These are phyloP conservation scores for Lemur catta DNA, from an alignment of 2,797 vertebrate genomes.

Conservation along the genomic window DNA sequence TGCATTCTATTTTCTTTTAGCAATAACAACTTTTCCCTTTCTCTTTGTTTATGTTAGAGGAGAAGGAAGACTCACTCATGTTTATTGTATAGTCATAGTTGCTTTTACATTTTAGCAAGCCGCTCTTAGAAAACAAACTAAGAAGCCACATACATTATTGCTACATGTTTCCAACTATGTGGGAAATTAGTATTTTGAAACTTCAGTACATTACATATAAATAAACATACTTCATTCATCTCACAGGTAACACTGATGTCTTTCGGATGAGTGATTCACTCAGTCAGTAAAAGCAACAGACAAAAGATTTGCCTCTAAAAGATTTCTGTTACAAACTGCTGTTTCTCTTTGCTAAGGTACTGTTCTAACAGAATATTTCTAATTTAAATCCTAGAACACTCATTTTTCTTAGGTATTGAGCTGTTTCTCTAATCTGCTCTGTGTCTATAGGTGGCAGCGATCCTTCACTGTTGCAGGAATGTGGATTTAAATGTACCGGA, in stretches of 20 bases:
- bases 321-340: slow-evolving; percentile 11
- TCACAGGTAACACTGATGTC: slow-evolving; percentile 36
- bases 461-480: slow-evolving; percentile 70
- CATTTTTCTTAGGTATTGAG: slow-evolving; percentile 20
- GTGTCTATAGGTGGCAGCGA: slow-evolving; percentile 82
- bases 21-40: background rate
- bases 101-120: slow-evolving; percentile 42
- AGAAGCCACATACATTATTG: slow-evolving; percentile 29
- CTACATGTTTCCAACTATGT: slow-evolving; percentile 63
- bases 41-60: slow-evolving; percentile 28
- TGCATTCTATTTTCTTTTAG: background rate
- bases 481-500: background rate
- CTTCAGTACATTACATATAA: slow-evolving; percentile 45
- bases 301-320: slow-evolving; percentile 55
- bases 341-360: slow-evolving; percentile 46
- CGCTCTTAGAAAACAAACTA: slow-evolving; percentile 58
- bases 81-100: slow-evolving; percentile 19
- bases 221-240: slow-evolving; percentile 54
- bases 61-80: background rate
- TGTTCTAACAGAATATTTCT: slow-evolving; percentile 65
- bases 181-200: slow-evolving; percentile 73
- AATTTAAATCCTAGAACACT: slow-evolving; percentile 59
- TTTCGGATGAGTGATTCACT: slow-evolving; percentile 65
- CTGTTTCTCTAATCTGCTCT: slow-evolving; percentile 53
- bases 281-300: slow-evolving; percentile 45